Evolutionary conservation across 2,113 vertebrate genomes (phyloP).

Genomic region (Phylloscopus whistleri): DNA sequence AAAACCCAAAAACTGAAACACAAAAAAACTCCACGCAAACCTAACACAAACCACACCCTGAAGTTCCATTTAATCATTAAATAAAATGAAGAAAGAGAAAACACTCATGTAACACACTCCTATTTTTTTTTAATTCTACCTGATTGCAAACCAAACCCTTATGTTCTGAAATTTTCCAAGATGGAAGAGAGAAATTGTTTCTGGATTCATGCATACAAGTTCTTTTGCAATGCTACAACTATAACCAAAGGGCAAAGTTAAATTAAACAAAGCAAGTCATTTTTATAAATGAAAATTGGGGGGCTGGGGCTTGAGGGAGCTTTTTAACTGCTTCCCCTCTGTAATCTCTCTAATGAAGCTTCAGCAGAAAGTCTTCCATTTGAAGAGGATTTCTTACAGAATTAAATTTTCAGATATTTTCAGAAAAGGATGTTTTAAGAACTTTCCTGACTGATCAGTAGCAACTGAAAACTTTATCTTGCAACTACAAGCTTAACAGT

Average conservation of each 20-base stretch:
- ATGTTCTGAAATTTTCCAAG: not conserved
- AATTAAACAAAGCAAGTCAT: not conserved
- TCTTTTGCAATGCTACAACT: not conserved
- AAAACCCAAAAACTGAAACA: not conserved
- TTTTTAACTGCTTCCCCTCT: not conserved
- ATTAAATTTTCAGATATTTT: not conserved
- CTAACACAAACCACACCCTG: not conserved
- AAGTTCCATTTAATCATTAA: not conserved
- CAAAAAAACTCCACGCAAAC: not conserved
- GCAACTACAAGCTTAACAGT: not conserved
- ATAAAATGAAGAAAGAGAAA: not conserved
- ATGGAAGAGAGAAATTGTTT: not conserved
- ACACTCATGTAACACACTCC: not conserved
- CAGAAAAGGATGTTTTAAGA: not conserved
- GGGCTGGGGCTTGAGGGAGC: accelerated
- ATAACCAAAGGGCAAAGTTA: not conserved
- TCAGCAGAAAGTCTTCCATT: not conserved
- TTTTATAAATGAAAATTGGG: not conserved
- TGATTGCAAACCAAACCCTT: not conserved
- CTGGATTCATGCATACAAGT: not conserved
- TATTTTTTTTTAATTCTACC: not conserved
- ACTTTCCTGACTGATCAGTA: not conserved
- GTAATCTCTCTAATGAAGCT: not conserved
- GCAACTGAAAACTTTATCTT: not conserved
- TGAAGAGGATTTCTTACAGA: not conserved